Percentiles rank a stretch among this genome's conserved stretches.
These are phyloP conservation scores for Ditula angustiorana DNA, from an alignment of 2,888 invertebrate species.

Conservation along the genomic window DNA sequence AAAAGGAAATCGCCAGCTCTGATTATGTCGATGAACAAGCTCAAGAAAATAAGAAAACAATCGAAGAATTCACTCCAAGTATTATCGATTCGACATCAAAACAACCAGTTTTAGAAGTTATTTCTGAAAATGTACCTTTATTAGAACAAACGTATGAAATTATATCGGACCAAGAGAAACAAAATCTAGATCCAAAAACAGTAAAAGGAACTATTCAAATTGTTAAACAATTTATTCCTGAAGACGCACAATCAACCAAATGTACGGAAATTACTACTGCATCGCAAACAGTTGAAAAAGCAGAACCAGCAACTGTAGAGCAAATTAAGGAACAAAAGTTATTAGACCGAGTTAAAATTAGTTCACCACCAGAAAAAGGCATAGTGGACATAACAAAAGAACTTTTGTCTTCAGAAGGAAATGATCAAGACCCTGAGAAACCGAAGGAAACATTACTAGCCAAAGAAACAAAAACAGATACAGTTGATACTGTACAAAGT, in stretches of 20 bases:
- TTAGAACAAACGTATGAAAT: background rate
- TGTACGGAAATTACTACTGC: background rate
- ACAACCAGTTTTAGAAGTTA: background rate
- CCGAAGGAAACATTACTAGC: background rate
- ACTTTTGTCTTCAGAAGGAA: constrained; percentile 49
- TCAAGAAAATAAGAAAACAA: background rate
- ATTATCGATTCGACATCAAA: background rate
- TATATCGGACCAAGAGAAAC: background rate
- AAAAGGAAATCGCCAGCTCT: background rate
- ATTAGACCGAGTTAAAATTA: constrained; percentile 45
- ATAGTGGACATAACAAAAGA: constrained; percentile 49
- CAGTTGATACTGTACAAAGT: background rate
- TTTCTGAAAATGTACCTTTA: background rate
- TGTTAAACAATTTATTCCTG: background rate
- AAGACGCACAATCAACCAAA: background rate
- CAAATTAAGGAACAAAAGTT: constrained; percentile 25
- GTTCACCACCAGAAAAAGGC: constrained; percentile 43
- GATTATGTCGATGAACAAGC: background rate
- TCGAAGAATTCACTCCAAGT: background rate
- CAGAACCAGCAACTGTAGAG: background rate
- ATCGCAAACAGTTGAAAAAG: background rate
- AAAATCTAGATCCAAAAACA: background rate
- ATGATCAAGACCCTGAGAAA: constrained; percentile 13
- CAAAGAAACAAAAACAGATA: background rate
- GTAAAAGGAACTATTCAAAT: background rate